Conservation (phyloP, 2,888 invertebrate genomes). For the Magallana nippona region DNA sequence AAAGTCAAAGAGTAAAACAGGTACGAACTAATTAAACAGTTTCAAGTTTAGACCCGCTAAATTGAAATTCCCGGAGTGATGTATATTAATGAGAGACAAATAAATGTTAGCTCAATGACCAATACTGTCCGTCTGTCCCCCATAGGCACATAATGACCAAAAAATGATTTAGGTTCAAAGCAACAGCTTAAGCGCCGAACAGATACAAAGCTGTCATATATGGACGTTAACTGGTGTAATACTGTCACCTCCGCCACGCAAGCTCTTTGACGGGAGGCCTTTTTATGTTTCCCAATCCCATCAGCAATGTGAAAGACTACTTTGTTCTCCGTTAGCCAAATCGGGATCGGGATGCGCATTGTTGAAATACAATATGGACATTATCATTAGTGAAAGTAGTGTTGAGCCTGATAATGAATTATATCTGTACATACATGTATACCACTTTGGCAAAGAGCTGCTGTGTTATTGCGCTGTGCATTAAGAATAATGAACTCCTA, state of each 20-base stretch:
- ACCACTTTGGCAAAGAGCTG: not conserved
- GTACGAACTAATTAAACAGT: not conserved
- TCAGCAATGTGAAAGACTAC: not conserved
- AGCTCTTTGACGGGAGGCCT: not conserved
- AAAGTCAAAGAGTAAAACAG: not conserved
- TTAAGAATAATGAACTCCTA: not conserved
- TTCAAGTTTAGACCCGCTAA: not conserved
- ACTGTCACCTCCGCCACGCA: not conserved
- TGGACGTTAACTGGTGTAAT: not conserved
- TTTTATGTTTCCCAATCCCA: conserved; percentile 7
- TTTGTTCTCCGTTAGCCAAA: not conserved
- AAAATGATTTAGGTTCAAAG: not conserved
- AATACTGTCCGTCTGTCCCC: not conserved
- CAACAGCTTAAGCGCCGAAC: conserved; percentile 1
- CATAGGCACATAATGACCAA: not conserved
- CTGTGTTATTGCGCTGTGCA: not conserved
- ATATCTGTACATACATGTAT: not conserved
- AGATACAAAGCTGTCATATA: not conserved
- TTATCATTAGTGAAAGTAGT: conserved; percentile 2
- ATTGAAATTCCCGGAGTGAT: not conserved
- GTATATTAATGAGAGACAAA: not conserved
- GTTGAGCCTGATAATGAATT: not conserved
- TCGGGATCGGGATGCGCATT: not conserved
- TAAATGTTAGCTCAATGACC: not conserved
- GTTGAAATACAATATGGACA: not conserved